Evolutionary conservation across 2,888 invertebrate genomes (phyloP).

Genomic region (Meiosimyza decipiens): DNA sequence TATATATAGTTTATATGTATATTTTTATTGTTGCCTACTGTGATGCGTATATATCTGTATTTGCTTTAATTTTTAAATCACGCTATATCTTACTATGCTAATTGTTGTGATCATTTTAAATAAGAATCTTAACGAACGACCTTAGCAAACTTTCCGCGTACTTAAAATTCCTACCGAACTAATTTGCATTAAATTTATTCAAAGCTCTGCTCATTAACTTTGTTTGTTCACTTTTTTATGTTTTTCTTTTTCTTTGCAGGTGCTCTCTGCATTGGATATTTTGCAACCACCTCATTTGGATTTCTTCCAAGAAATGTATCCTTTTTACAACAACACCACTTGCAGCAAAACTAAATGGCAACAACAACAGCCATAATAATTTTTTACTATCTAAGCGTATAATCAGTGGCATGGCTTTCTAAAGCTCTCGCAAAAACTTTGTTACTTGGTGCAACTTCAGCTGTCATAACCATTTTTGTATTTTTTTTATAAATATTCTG

Average conservation of each 20-base stretch:
- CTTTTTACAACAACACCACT: constrained; percentile 70
- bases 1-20: too few species aligned
- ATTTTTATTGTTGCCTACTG: too few species aligned
- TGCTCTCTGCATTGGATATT: constrained; percentile 97
- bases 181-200: not conserved
- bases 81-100: too few species aligned
- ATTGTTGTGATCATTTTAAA: too few species aligned
- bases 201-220: constrained; percentile 1
- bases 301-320: constrained; percentile 99
- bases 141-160: too few species aligned
- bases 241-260: constrained; percentile 72
- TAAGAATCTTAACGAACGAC: too few species aligned
- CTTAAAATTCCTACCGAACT: too few species aligned
- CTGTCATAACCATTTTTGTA: too few species aligned
- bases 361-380: not conserved
- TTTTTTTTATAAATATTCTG: too few species aligned
- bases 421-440: constrained; percentile 14
- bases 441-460: too few species aligned
- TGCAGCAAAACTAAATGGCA: too few species aligned
- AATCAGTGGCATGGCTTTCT: constrained; percentile 16
- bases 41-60: too few species aligned
- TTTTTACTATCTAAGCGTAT: constrained; percentile 22
- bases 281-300: constrained; percentile 98
- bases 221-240: constrained; percentile 22
- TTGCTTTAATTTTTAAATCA: not conserved